Base-by-base conservation (phyloP, 2,888 invertebrate genomes). In the Diachrysia chrysitis region DNA sequence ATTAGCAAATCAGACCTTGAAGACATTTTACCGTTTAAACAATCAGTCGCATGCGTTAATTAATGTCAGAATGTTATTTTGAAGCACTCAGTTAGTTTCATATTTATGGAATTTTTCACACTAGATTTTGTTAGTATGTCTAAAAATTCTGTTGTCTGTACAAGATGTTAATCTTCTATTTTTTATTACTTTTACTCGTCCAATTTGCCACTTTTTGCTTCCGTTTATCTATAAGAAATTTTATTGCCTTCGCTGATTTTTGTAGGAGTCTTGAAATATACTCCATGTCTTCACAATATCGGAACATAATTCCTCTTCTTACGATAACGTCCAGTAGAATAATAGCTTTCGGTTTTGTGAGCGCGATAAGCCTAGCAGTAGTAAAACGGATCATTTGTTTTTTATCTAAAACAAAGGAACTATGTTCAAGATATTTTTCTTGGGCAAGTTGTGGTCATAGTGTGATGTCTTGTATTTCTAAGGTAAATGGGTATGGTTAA, bases 381-480 rank as follows among this genome's bases (percentile, higher is more conserved):
- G 48, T 82, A 71, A 78, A 78, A 74, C 59, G 62, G 67, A 70
- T 79, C 57, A 66, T 78, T 71, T 66, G 64, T 78, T 78, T 81
- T 48, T 51, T 51, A 51, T 19, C 19, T 51, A 21, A 2, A 9
- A 19, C 14, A 17, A 21, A 51, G 48, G 21, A 51, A 21, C 19
- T 51, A 17, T 6, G 48, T 19, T 17, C 14, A 21, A 19, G 7
- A 19, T 19, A 19, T 19, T 21, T 32, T 21, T 12, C 21, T 51
- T 10, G 10, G 19, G 17, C 5, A 17, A 7, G 6, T 19, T 10
- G 48, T 48, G 48, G 17, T 19, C 19, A 51, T 10, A 12, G 2
- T 19, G 48, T 48, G 16, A 23, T 19, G 17, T 53, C 3, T 23
- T 10, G 53, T 21, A 19, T 21, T 54, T 25, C 4, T 12, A 23